These are phyloP conservation scores for Rhinichthys osculus DNA, from an alignment of 2,797 vertebrate species.

Conservation along the genomic window DNA sequence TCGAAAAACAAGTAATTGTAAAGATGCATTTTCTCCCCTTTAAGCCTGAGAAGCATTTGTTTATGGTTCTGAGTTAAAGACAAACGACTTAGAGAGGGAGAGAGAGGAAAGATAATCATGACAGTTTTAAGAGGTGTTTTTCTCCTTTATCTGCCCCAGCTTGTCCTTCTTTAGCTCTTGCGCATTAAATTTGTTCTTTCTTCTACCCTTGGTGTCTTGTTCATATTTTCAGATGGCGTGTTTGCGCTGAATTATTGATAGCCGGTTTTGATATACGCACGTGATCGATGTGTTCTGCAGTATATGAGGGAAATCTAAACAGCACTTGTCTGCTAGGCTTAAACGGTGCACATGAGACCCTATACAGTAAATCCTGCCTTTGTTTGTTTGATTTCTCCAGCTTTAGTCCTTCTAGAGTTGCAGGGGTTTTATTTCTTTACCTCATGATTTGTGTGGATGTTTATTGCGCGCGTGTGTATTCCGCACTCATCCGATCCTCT, in stretches of 20 bases:
- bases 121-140: neutral
- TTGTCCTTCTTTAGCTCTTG: constrained; percentile 20
- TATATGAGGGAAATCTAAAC: constrained; percentile 34
- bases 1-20: neutral
- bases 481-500: constrained; percentile 36
- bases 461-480: neutral
- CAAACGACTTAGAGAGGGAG: neutral
- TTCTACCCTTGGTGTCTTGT: constrained; percentile 42
- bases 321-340: constrained; percentile 1
- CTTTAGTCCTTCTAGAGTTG: constrained; percentile 15
- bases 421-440: constrained; percentile 22
- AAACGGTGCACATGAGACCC: constrained; percentile 9
- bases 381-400: constrained; percentile 36
- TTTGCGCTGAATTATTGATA: constrained; percentile 62
- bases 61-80: neutral
- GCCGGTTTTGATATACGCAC: constrained; percentile 47
- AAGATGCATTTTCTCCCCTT: neutral
- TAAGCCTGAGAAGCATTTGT: constrained; percentile 12
- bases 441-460: constrained; percentile 33
- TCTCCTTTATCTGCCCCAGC: neutral
- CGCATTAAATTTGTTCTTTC: constrained; percentile 43
- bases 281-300: constrained; percentile 52
- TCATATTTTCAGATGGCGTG: constrained; percentile 55
- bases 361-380: constrained; percentile 15
- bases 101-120: constrained; percentile 15